Evolutionary conservation across 2,888 invertebrate genomes (phyloP).

Genomic region (Tetramorium bicarinatum): DNA sequence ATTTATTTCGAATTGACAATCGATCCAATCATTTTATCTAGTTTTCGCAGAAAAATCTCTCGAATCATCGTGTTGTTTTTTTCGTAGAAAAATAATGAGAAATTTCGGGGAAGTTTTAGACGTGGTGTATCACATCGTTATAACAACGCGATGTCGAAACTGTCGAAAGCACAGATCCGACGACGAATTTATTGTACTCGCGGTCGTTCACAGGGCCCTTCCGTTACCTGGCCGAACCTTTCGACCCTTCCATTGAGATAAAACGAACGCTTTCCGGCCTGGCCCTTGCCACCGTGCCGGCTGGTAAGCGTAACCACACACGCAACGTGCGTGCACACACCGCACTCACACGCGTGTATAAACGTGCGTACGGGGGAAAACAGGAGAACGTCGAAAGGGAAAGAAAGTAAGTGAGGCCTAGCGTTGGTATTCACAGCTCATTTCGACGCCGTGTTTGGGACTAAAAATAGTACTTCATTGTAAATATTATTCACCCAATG

Average conservation of each 20-base stretch:
- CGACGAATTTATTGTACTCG: conserved; percentile 13
- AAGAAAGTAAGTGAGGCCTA: conserved; percentile 22
- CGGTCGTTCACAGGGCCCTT: conserved; percentile 26
- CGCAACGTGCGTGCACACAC: not conserved
- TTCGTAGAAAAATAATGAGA: not conserved
- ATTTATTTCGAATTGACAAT: not conserved
- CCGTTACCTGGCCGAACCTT: conserved; percentile 74
- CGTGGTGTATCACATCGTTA: not conserved
- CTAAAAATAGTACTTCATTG: conserved; percentile 5
- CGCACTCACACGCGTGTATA: not conserved
- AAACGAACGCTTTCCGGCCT: conserved; percentile 79
- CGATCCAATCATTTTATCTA: not conserved
- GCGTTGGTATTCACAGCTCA: not conserved
- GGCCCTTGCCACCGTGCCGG: conserved; percentile 63
- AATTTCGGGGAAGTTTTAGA: not conserved
- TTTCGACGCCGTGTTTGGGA: not conserved
- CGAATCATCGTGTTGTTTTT: not conserved
- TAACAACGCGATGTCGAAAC: not conserved
- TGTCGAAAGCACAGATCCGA: not conserved
- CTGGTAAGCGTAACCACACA: conserved; percentile 34
- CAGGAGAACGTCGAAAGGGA: not conserved
- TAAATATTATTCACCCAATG: conserved; percentile 6
- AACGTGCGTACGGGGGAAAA: conserved; percentile 10
- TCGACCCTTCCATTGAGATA: conserved; percentile 77
- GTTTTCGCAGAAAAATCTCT: not conserved